Conservation (phyloP, 2,113 vertebrate species). For the Alligator mississippiensis region DNA sequence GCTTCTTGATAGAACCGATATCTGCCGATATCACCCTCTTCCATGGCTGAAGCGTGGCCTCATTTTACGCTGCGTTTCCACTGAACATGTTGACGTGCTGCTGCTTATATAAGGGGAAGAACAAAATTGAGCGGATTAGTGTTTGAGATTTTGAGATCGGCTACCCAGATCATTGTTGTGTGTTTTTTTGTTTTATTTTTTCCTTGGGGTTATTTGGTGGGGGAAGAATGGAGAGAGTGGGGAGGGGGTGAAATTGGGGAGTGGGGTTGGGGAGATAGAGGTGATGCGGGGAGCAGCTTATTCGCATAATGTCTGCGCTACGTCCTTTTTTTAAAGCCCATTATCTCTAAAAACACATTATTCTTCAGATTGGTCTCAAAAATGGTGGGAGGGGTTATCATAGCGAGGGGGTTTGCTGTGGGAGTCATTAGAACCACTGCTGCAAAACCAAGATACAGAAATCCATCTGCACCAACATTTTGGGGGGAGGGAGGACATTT, state of each 20-base stretch:
- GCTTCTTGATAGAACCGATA: conserved; percentile 66
- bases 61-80: conserved; percentile 79
- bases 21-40: conserved; percentile 65
- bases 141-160: conserved; percentile 84
- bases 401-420: conserved; percentile 77
- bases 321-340: conserved; percentile 74
- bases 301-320: conserved; percentile 79
- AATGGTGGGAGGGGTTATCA: conserved; percentile 81
- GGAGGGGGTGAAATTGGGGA: conserved; percentile 68
- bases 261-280: conserved; percentile 68
- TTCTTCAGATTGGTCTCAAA: conserved; percentile 77
- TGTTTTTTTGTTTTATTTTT: conserved; percentile 56
- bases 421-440: conserved; percentile 83
- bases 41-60: conserved; percentile 76
- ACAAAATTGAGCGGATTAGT: conserved; percentile 82
- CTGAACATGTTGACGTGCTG: conserved; percentile 82
- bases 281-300: conserved; percentile 77
- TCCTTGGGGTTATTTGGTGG: conserved; percentile 68
- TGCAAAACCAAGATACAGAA: conserved; percentile 86
- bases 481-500: conserved; percentile 72
- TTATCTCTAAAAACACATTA: conserved; percentile 87
- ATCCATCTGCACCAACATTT: conserved; percentile 82
- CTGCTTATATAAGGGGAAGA: conserved; percentile 85
- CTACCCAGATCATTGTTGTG: conserved; percentile 76
- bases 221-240: conserved; percentile 68